These are phyloP conservation scores for Trissonchulus sp. DNA, from an alignment of 2,888 invertebrate genomes.

Conservation along the genomic window DNA sequence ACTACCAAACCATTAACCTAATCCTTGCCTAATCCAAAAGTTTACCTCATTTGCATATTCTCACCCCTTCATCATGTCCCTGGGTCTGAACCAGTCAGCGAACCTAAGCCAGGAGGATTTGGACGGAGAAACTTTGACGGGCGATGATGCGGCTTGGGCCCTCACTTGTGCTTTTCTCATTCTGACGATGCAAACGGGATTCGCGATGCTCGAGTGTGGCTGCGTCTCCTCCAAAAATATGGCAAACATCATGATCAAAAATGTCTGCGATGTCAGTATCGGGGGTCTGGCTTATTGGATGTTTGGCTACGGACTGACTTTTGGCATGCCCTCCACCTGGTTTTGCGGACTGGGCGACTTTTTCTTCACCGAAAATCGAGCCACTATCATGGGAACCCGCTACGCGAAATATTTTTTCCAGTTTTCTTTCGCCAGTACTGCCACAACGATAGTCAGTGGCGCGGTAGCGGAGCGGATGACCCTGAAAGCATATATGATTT, in stretches of 20 bases:
- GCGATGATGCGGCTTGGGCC: slow-evolving; percentile 81
- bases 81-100: too few species aligned
- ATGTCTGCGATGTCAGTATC: slow-evolving; percentile 79
- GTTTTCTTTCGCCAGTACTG: slow-evolving; percentile 74
- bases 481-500: slow-evolving; percentile 49
- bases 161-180: slow-evolving; percentile 78
- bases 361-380: slow-evolving; percentile 65
- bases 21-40: too few species aligned
- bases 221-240: slow-evolving; percentile 73
- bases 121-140: slow-evolving; percentile 41
- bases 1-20: too few species aligned
- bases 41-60: too few species aligned
- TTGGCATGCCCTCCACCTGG: slow-evolving; percentile 65
- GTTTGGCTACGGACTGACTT: slow-evolving; percentile 82
- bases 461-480: slow-evolving; percentile 73
- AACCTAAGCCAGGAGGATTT: too few species aligned
- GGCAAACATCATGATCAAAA: slow-evolving; percentile 95
- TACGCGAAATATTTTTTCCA: slow-evolving; percentile 85
- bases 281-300: slow-evolving; percentile 87
- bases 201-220: slow-evolving; percentile 74
- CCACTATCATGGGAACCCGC: slow-evolving; percentile 63
- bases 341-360: slow-evolving; percentile 79
- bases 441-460: slow-evolving; percentile 84
- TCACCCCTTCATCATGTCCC: too few species aligned
- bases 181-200: slow-evolving; percentile 87